Base-by-base conservation (phyloP, 2,888 invertebrate species). In the Acronicta leporina region DNA sequence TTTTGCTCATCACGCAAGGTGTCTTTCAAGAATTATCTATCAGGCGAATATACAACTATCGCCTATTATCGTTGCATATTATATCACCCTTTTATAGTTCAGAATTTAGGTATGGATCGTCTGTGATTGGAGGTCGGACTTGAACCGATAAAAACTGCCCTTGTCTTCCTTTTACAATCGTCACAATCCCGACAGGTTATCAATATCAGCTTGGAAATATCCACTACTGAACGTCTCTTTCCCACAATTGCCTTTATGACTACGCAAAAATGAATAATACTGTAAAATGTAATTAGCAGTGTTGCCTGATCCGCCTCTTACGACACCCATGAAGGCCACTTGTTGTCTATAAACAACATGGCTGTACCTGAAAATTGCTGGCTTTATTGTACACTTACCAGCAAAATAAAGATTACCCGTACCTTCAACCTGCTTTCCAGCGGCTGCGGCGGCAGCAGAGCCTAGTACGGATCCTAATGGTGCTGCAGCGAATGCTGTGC, bases 361-460 rank as follows among this genome's bases (percentile, higher is more conserved):
- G 30, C 51, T 43, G n/a, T n/a, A 49, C 42, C 73, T 70, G 30
- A 62, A 73, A 73, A 25, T 30, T 57, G 73, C 53, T 57, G 73
- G 68, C 73, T 69, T 38, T 73, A 56, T 50, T 56, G 50, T 73
- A 61, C 69, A 69, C 69, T 69, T 69, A 69, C 69, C 69, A 69
- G 57, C 74, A 57, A 70, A 70, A 65, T 55, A 63, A 67, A 60
- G 63, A 61, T 60, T 69, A 69, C 73, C 69, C 89, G 87, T 89
- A 97, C 97, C 97, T 96, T 99, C 99, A 82, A 98, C 97, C 94
- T 99, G 99, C 91, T 98, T 98, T 66, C 97, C 97, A 68, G 97
- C 97, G 50, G 97, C 97, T 7, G 97, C 96, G 25, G 97, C 96
- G 30, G 97, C 97, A 41, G 97, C 96, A 43, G 97, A 96, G 46